Conservation (phyloP, 2,797 vertebrate species). For the Thripadectes ignobilis region DNA sequence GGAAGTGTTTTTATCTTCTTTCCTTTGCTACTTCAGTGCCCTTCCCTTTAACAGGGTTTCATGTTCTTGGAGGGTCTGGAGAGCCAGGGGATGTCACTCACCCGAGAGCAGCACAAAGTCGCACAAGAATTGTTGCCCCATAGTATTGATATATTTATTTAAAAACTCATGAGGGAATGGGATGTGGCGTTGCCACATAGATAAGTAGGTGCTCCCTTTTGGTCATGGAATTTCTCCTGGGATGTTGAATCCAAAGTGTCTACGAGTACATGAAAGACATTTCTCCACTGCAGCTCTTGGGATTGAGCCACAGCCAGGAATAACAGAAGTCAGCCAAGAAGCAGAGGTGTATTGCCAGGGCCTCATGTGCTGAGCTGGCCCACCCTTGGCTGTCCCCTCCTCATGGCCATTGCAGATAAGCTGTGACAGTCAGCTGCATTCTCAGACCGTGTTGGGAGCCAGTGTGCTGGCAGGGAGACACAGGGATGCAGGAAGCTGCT, state of each 20-base stretch:
- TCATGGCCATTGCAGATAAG: background rate
- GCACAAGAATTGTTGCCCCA: background rate
- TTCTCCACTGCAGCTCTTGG: background rate
- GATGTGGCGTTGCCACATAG: background rate
- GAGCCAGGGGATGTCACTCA: background rate
- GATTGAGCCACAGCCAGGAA: background rate
- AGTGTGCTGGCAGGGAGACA: background rate
- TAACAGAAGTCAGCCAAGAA: background rate
- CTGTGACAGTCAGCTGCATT: background rate
- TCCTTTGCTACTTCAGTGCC: background rate
- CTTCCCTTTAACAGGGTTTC: background rate
- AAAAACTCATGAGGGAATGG: background rate
- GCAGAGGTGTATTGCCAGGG: background rate
- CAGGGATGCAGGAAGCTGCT: background rate
- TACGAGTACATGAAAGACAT: background rate
- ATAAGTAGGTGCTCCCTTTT: background rate
- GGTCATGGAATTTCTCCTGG: background rate
- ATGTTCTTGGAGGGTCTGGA: rapidly evolving
- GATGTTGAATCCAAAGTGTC: background rate
- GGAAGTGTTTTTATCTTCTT: background rate
- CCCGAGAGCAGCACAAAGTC: background rate
- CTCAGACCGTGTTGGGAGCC: background rate
- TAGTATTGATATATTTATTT: background rate
- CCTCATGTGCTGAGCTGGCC: background rate
- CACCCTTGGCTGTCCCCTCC: rapidly evolving